A percentile compares a stretch with the other conserved stretches of the same genome.
Evolutionary conservation across 2,797 vertebrate species (phyloP).

Genomic region (Schizothorax lantsangensis): DNA sequence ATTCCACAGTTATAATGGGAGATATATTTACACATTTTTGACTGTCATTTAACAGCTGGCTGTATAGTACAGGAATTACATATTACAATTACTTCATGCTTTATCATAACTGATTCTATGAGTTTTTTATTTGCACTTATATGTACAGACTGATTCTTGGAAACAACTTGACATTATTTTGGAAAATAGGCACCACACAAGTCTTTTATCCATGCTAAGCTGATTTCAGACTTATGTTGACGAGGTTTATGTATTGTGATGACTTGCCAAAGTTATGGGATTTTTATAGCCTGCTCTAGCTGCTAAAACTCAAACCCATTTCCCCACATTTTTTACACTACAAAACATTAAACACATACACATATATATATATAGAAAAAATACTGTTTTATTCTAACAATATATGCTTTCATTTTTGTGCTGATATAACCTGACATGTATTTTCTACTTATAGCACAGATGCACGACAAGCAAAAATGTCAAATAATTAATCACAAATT

Average conservation of each 20-base stretch:
- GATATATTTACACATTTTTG: neutral
- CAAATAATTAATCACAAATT: neutral
- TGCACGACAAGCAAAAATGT: neutral
- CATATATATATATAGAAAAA: too few relatives aligned
- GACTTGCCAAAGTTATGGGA: neutral
- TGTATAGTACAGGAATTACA: neutral
- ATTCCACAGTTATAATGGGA: neutral
- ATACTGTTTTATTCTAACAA: neutral
- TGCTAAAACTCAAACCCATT: neutral
- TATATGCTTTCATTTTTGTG: neutral
- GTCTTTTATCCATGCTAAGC: neutral
- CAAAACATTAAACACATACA: neutral
- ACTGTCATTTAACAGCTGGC: neutral
- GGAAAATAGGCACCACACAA: neutral
- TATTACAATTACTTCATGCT: neutral
- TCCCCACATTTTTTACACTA: neutral
- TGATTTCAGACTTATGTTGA: neutral
- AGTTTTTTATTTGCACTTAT: too few relatives aligned
- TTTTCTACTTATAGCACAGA: neutral
- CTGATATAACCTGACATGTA: neutral
- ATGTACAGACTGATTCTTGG: neutral
- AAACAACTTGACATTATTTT: neutral
- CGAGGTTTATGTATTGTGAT: neutral
- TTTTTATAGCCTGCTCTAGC: neutral
- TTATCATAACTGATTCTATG: neutral